Conservation (phyloP, 1,140 invertebrate genomes). For the Bombus breviceps region DNA sequence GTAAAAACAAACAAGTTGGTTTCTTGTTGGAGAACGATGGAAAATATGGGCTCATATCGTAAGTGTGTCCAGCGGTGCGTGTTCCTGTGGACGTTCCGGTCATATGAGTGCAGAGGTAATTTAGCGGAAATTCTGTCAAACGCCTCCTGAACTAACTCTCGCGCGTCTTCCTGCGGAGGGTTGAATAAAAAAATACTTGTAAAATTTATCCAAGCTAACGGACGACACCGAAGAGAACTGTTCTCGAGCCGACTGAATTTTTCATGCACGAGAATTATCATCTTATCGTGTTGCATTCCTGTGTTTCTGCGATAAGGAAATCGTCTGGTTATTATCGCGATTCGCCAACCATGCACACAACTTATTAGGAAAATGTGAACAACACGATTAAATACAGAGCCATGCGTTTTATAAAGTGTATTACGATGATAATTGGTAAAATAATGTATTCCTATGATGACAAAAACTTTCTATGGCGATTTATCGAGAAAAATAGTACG, state of each 20-base stretch:
- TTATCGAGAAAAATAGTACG: background rate
- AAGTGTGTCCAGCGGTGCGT: background rate
- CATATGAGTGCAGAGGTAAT: slow-evolving; percentile 52
- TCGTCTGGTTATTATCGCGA: background rate
- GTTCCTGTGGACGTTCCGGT: background rate
- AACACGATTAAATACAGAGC: too few relatives aligned
- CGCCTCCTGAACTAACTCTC: slow-evolving; percentile 23
- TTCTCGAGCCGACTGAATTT: background rate
- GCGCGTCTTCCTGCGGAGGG: background rate
- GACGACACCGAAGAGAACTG: background rate
- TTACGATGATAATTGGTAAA: background rate
- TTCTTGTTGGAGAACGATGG: background rate
- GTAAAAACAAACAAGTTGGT: background rate
- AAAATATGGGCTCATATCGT: background rate
- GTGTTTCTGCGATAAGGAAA: background rate
- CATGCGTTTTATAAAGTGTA: too few relatives aligned
- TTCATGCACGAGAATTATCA: background rate
- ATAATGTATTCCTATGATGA: background rate
- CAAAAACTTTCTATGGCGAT: background rate
- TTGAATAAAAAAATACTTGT: slow-evolving; percentile 11
- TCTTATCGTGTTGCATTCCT: background rate
- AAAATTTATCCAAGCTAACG: slow-evolving; percentile 27
- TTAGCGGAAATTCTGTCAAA: slow-evolving; percentile 54
- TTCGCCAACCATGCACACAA: background rate
- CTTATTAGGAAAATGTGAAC: background rate